Percentiles rank a stretch among this genome's conserved stretches.
Evolutionary conservation across 2,113 vertebrate species (phyloP).

Genomic region (Entelurus aequoreus): DNA sequence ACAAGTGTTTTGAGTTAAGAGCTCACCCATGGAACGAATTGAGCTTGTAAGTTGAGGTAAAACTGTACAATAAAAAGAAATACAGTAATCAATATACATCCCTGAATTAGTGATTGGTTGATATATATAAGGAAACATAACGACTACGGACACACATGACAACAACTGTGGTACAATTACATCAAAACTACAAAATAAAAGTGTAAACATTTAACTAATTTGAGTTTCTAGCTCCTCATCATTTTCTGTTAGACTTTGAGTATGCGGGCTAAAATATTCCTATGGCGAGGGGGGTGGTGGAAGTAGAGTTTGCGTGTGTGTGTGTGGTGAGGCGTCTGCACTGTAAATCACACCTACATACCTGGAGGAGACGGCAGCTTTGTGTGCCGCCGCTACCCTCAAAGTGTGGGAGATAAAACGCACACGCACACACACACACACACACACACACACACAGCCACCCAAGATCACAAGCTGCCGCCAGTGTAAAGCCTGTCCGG

Average conservation of each 20-base stretch:
- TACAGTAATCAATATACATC: no score
- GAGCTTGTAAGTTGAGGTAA: no score
- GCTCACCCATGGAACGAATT: no score
- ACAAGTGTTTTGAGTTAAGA: no score
- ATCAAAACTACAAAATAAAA: neutral
- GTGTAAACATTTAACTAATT: neutral
- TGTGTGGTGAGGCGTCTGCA: slow-evolving; percentile 26
- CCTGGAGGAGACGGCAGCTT: slow-evolving; percentile 59
- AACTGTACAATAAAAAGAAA: no score
- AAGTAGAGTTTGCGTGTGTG: slow-evolving; percentile 19
- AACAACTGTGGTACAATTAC: neutral
- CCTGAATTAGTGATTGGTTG: no score
- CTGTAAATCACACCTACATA: slow-evolving; percentile 68
- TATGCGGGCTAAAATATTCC: slow-evolving; percentile 9
- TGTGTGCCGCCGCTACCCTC: slow-evolving; percentile 53
- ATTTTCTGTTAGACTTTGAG: slow-evolving; percentile 7
- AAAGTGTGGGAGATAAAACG: slow-evolving; percentile 59
- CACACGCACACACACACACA: slow-evolving; percentile 21
- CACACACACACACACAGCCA: slow-evolving; percentile 41
- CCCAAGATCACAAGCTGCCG: slow-evolving; percentile 66
- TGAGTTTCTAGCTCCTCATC: slow-evolving; percentile 1
- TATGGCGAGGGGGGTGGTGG: slow-evolving; percentile 23
- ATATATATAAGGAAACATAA: neutral
- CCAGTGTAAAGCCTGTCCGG: slow-evolving; percentile 65
- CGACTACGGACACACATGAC: no score